Evolutionary conservation across 2,113 vertebrate genomes (phyloP).

Genomic region (Engraulis encrasicolus): DNA sequence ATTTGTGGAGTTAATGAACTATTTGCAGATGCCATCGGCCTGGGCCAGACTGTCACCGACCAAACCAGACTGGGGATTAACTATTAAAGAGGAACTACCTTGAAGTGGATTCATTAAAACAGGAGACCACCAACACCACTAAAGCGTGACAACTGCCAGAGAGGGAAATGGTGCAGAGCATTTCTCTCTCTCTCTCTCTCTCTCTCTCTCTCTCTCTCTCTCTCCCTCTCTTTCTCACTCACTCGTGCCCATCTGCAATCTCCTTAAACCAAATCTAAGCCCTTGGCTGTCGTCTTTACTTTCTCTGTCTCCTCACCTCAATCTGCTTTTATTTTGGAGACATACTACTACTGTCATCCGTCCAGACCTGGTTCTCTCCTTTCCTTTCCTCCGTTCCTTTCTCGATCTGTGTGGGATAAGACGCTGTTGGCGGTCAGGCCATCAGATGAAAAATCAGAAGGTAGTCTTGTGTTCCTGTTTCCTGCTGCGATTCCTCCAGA

Average conservation of each 20-base stretch:
- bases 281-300: constrained; percentile 21
- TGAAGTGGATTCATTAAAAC: constrained; percentile 69
- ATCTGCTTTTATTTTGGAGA: background rate
- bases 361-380: background rate
- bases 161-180: constrained; percentile 14
- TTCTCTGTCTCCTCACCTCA: constrained; percentile 16
- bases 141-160: constrained; percentile 52
- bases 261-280: constrained; percentile 26
- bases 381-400: background rate
- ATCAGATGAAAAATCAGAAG: constrained; percentile 69
- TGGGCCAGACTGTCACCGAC: constrained; percentile 70
- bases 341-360: background rate
- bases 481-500: constrained; percentile 42
- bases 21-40: constrained; percentile 74
- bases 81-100: constrained; percentile 61
- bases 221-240: background rate
- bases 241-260: background rate
- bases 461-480: constrained; percentile 50
- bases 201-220: too few species aligned
- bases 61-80: constrained; percentile 69
- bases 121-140: constrained; percentile 59
- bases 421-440: constrained; percentile 55
- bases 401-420: constrained; percentile 38
- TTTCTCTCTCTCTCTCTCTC: too few species aligned
- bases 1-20: constrained; percentile 76